Evolutionary conservation across 2,113 vertebrate genomes (phyloP), one percentile per base, ranked within the genome.

Genomic region (Hyla sarda): DNA sequence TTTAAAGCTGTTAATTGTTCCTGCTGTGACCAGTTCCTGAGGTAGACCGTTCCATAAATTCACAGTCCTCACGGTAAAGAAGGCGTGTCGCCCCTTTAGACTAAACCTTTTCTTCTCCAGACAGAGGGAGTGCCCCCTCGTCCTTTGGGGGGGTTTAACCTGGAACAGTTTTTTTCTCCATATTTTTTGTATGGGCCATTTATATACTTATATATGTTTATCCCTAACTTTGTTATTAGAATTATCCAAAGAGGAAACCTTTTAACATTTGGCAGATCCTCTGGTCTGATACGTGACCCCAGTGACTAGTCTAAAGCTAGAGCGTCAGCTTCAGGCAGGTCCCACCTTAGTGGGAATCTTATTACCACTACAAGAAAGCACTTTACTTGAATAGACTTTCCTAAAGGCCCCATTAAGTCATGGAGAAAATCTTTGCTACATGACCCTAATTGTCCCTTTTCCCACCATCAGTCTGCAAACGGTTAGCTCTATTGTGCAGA

Each of bases 371-470:
- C 30, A 69, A 71, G 19, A 37, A 71, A 21, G 67, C 67, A 11
- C 6, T 69, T 34, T 34, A 13, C 23, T 32, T 71, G 34, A 71
- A 11, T 1, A 41, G 32, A 71, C 25, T 71, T 71, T 41, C 67
- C 12, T 71, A 71, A 37, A 71, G 19, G 67, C 67, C 2, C 32
- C 19, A 71, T 71, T 71, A 71, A 71, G 14, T 41, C 67, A 4
- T 41, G 67, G 19, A 37, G 34, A 37, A 30, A 0, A 10, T 32
- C 2, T 16, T 67, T 19, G 28, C 6, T 71, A 37, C 9, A 1
- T 71, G 67, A 71, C 67, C 67, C 34, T 37, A 71, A 71, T 71
- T 71, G 67, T 41, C 34, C 21, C 62, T 71, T 71, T 71, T 41
- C 34, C 32, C 67, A 21, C 34, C 32, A 71, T 37, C 19, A 21